Conservation (phyloP, 2,888 invertebrate species). For the Trissolcus brochymenae region DNA sequence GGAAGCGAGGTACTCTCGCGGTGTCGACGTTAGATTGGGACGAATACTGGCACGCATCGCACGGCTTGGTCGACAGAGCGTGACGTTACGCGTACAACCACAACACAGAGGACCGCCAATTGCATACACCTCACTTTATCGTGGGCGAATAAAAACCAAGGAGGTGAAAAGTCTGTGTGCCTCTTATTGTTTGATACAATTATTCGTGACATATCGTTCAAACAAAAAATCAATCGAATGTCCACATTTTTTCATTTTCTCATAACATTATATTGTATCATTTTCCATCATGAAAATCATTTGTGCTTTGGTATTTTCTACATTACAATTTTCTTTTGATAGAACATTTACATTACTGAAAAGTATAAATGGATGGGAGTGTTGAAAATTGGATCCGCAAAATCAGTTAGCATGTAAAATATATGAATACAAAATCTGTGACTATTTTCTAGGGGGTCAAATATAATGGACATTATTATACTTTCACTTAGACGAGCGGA, state of each 20-base stretch:
- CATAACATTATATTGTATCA: no score
- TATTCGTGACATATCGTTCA: conserved; percentile 61
- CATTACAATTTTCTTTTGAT: not conserved
- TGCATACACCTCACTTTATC: conserved; percentile 65
- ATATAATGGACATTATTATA: conserved; percentile 4
- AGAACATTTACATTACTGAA: no score
- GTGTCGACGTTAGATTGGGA: conserved; percentile 38
- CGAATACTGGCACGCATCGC: conserved; percentile 59
- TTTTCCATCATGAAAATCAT: conserved; percentile 8
- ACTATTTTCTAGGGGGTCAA: not conserved
- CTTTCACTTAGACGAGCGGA: conserved; percentile 8
- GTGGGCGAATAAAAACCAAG: conserved; percentile 36
- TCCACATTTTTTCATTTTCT: not conserved
- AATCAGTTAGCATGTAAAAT: not conserved
- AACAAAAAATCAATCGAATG: conserved; percentile 46
- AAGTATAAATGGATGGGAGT: no score
- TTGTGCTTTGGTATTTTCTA: conserved; percentile 3
- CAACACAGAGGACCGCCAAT: conserved; percentile 70
- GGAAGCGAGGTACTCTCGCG: conserved; percentile 30
- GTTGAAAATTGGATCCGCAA: no score
- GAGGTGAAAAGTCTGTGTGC: conserved; percentile 62
- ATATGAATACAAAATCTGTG: not conserved
- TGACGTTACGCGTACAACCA: conserved; percentile 68
- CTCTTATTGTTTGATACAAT: conserved; percentile 57
- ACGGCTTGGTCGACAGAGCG: conserved; percentile 69